Conservation (phyloP, 2,888 invertebrate genomes). For the Allolobophora icterica region DNA sequence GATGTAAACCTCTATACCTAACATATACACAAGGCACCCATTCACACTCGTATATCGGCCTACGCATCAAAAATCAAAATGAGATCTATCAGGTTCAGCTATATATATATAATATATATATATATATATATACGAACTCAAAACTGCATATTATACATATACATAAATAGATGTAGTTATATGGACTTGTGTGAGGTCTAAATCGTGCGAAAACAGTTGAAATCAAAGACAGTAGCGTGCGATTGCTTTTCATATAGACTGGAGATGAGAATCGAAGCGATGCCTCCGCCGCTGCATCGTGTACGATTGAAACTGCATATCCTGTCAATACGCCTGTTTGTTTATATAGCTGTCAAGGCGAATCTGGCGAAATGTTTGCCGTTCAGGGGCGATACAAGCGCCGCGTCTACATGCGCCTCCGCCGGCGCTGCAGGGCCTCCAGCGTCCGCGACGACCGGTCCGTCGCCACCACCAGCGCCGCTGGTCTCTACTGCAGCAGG, state of each 20-base stretch:
- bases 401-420: neutral
- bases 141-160: too few species aligned
- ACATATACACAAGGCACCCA: too few species aligned
- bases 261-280: neutral
- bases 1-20: neutral
- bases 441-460: neutral
- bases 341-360: slow-evolving; percentile 17
- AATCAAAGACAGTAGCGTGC: neutral
- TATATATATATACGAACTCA: too few species aligned
- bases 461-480: neutral
- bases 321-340: slow-evolving; percentile 11
- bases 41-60: neutral
- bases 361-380: slow-evolving; percentile 17
- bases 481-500: neutral
- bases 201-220: slow-evolving; percentile 11
- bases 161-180: neutral
- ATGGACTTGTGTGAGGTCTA: neutral
- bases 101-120: too few species aligned
- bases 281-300: neutral
- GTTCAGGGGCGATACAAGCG: slow-evolving; percentile 2
- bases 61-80: neutral
- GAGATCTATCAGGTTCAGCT: too few species aligned
- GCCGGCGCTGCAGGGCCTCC: neutral
- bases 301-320: slow-evolving; percentile 11
- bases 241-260: neutral